A percentile compares a stretch with the other conserved stretches of the same genome.
Evolutionary conservation across 2,113 vertebrate species (phyloP).

Genomic region (Triplophysa rosa): DNA sequence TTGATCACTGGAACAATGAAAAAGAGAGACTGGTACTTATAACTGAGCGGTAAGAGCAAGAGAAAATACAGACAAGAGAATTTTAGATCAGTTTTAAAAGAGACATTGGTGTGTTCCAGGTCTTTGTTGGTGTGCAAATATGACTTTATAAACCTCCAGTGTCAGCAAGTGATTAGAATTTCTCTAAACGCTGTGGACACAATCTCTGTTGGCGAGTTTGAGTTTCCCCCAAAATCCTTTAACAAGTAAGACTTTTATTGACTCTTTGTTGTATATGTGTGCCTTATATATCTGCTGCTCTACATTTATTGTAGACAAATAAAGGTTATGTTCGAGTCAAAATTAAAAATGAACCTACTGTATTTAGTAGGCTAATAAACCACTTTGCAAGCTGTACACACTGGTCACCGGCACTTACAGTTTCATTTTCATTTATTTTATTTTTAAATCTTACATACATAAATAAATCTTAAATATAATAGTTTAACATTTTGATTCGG

Average conservation of each 20-base stretch:
- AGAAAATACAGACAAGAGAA: background rate
- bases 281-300: background rate
- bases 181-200: slow-evolving; percentile 87
- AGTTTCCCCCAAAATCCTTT: slow-evolving; percentile 93
- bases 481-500: too few relatives aligned
- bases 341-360: background rate
- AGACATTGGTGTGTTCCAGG: slow-evolving; percentile 60
- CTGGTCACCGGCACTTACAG: too few relatives aligned
- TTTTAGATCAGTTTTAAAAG: background rate
- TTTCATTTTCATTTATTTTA: too few relatives aligned
- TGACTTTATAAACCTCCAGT: slow-evolving; percentile 93
- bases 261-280: background rate
- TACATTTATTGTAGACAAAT: background rate
- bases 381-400: too few relatives aligned
- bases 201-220: slow-evolving; percentile 88
- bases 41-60: slow-evolving; percentile 76
- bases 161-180: slow-evolving; percentile 88
- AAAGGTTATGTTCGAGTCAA: background rate
- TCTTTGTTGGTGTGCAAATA: slow-evolving; percentile 95
- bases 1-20: slow-evolving; percentile 98
- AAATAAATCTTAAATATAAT: too few relatives aligned
- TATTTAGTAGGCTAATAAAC: too few relatives aligned
- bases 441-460: too few relatives aligned
- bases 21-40: slow-evolving; percentile 91
- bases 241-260: slow-evolving; percentile 81